phyloP scores from a whole-genome alignment of 2,888 invertebrate species.

The Allygus modestus region DNA sequence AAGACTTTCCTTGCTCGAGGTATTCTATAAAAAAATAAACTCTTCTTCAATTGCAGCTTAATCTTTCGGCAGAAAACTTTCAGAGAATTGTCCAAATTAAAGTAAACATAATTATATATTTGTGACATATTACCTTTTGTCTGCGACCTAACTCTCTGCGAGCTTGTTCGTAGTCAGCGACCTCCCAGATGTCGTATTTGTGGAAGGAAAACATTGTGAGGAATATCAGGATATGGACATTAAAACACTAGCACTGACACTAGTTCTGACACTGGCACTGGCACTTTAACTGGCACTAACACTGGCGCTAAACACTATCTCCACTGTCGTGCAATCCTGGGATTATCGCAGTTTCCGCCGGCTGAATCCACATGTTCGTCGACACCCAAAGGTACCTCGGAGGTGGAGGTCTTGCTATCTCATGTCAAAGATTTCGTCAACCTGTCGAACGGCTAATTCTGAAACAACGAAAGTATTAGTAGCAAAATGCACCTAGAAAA shows the following conservation, averaged over 20 bases:
- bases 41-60: too few species aligned
- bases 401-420: not conserved
- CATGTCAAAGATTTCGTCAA: not conserved
- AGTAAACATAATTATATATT: not conserved
- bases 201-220: constrained; percentile 50
- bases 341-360: not conserved
- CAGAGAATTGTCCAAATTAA: too few species aligned
- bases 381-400: not conserved
- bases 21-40: too few species aligned
- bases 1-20: too few species aligned
- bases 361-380: not conserved
- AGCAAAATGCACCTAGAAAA: too few species aligned
- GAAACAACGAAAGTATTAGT: too few species aligned
- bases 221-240: not conserved
- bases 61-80: too few species aligned
- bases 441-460: too few species aligned
- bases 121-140: constrained; percentile 2
- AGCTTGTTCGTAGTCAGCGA: constrained; percentile 41
- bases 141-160: not conserved
- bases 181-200: constrained; percentile 58
- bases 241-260: constrained; percentile 27
- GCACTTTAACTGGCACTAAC: constrained; percentile 42
- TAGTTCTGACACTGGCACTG: constrained; percentile 29
- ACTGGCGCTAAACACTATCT: constrained; percentile 9
- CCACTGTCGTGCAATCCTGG: not conserved